Evolutionary conservation across 1,140 invertebrate genomes (phyloP), one percentile per base, ranked within the genome.

Genomic region (Rhynchophorus ferrugineus): DNA sequence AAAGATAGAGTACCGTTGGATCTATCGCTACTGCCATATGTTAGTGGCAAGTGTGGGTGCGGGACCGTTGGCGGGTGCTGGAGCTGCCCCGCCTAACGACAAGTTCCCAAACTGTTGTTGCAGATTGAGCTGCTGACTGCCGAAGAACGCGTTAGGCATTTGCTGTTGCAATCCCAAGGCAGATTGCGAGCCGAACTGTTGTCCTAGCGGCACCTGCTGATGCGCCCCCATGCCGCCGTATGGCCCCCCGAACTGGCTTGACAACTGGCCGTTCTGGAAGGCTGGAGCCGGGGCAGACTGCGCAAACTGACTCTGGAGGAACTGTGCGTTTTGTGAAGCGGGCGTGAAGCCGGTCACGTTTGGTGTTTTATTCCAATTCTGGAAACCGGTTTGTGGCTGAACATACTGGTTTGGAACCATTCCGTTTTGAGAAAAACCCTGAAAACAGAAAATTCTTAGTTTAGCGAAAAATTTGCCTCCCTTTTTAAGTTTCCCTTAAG

Each of bases 21-120:
- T 29, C 11, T 29, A 29, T 29, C 41, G 51, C 52, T 59, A 69
- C 54, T 66, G 67, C 65, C 65, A 69, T 55, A 67, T 56, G 58
- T 69, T 67, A 16, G 61, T 61, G 35, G 62, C 45, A 14, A 65
- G 24, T 9, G 59, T 57, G 14, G 43, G 43, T 5, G 62, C 42
- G 8, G 42, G 18, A 8, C 58, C n/a, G 37, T 54, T 54, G 3
- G 45, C 34, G 22, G 51, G 53, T 9, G 53, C 52, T 13, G 5
- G n/a, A 3, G 44, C n/a, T 11, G 50, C 24, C 39, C 54, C 54
- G 48, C 60, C 61, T 33, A 70, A 41, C 13, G 56, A 58, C 44
- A 70, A 56, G 51, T 63, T 67, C 5, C 56, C 58, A 49, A 70
- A 69, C 43, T 69, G 67, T 49, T 68, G 66, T 29, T 62, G 63